Evolutionary conservation across 2,888 invertebrate genomes (phyloP).

Genomic region (Scelioninae gen. 1): DNA sequence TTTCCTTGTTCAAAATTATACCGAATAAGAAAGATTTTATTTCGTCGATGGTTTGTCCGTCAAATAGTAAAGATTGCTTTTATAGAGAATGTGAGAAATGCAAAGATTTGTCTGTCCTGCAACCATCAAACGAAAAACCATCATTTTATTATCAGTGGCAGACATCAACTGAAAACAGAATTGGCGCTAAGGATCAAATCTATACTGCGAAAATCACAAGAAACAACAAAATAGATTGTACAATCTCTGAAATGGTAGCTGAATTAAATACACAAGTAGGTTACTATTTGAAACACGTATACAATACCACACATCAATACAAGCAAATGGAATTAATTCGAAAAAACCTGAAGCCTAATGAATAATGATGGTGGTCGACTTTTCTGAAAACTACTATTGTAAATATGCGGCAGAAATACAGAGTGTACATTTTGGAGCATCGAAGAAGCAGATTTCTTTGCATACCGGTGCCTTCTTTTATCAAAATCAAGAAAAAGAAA

Average conservation of each 20-base stretch:
- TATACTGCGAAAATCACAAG: slow-evolving; percentile 26
- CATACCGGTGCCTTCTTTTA: slow-evolving; percentile 17
- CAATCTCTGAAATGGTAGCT: slow-evolving; percentile 22
- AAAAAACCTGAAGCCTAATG: slow-evolving; percentile 15
- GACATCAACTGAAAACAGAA: slow-evolving; percentile 14
- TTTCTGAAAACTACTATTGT: slow-evolving; percentile 18
- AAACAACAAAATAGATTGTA: slow-evolving; percentile 30
- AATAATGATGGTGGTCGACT: slow-evolving; percentile 19
- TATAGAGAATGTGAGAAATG: slow-evolving; percentile 30
- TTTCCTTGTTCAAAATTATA: slow-evolving; percentile 34
- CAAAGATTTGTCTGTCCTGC: slow-evolving; percentile 1
- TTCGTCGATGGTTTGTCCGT: slow-evolving; percentile 29
- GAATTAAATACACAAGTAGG: slow-evolving; percentile 16
- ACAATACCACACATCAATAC: slow-evolving; percentile 29
- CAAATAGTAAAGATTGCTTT: slow-evolving; percentile 23
- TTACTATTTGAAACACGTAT: slow-evolving; percentile 18
- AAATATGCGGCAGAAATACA: not conserved
- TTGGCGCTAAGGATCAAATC: slow-evolving; percentile 15
- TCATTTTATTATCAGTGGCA: slow-evolving; percentile 34
- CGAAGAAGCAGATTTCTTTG: not conserved
- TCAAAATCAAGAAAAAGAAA: not conserved
- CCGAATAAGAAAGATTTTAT: slow-evolving; percentile 17
- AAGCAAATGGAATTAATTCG: slow-evolving; percentile 9
- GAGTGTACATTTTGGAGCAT: slow-evolving; percentile 8
- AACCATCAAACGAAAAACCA: slow-evolving; percentile 2